These are phyloP conservation scores for Archivesica marissinica DNA, from an alignment of 1,140 invertebrate genomes.

Conservation along the genomic window DNA sequence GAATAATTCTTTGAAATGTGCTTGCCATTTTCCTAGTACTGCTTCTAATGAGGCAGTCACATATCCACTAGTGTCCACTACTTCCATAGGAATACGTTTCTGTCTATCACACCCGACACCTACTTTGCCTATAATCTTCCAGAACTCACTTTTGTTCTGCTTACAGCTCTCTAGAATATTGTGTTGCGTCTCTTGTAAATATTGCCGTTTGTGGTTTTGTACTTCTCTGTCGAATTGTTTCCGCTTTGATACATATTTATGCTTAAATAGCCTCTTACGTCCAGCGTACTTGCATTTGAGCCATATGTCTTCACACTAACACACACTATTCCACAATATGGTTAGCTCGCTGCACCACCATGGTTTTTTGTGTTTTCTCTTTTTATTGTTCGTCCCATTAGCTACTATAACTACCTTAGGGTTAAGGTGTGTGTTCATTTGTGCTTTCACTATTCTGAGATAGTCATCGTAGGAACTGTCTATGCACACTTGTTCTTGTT, in stretches of 20 bases:
- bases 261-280: conserved; percentile 4
- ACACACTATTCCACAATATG: neutral
- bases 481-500: neutral
- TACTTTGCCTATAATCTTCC: conserved; percentile 23
- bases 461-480: neutral
- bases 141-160: neutral
- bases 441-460: neutral
- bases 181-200: neutral
- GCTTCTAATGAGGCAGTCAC: too few species aligned
- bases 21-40: too few species aligned
- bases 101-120: too few species aligned
- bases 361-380: neutral
- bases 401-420: neutral
- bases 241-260: neutral
- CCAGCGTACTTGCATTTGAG: neutral
- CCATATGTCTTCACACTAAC: conserved; percentile 15
- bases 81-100: too few species aligned
- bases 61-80: too few species aligned
- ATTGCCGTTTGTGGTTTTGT: neutral
- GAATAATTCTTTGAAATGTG: too few species aligned
- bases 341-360: conserved; percentile 12
- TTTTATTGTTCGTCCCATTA: neutral
- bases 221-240: conserved; percentile 28
- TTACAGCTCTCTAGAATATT: neutral
- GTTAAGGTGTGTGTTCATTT: neutral